Conservation (phyloP, 2,113 vertebrate genomes). For the Zosterops hypoxanthus region DNA sequence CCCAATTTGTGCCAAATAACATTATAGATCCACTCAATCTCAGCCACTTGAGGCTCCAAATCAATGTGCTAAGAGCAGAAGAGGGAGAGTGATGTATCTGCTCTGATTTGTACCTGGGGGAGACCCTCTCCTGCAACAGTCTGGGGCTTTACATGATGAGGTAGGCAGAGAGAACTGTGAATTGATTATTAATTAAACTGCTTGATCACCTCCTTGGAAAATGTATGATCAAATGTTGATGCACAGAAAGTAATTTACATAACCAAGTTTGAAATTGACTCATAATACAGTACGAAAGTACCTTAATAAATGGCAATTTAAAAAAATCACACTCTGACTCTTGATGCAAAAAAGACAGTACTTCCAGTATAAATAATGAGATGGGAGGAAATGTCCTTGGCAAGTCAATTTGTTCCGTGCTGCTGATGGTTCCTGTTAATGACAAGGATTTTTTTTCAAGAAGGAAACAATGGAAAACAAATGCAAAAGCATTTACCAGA, state of each 20-base stretch:
- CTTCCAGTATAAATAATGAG: constrained; percentile 24
- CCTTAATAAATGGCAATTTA: background rate
- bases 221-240: background rate
- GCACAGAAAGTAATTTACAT: background rate
- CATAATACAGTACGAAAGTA: background rate
- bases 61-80: background rate
- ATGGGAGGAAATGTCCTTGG: constrained; percentile 63
- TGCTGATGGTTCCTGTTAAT: constrained; percentile 61
- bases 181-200: background rate
- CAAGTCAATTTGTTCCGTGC: constrained; percentile 50
- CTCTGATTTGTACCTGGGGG: background rate
- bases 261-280: background rate
- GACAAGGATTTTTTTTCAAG: constrained; percentile 51
- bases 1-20: background rate
- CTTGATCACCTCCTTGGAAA: background rate
- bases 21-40: background rate
- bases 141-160: background rate
- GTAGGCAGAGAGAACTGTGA: background rate
- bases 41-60: background rate
- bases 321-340: background rate
- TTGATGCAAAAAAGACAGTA: background rate
- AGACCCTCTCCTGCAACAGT: background rate
- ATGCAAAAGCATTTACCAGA: constrained; percentile 64
- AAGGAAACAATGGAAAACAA: constrained; percentile 71
- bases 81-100: background rate